These are phyloP conservation scores for Galagoides demidoff DNA, from an alignment of 2,797 vertebrate species.

Conservation along the genomic window DNA sequence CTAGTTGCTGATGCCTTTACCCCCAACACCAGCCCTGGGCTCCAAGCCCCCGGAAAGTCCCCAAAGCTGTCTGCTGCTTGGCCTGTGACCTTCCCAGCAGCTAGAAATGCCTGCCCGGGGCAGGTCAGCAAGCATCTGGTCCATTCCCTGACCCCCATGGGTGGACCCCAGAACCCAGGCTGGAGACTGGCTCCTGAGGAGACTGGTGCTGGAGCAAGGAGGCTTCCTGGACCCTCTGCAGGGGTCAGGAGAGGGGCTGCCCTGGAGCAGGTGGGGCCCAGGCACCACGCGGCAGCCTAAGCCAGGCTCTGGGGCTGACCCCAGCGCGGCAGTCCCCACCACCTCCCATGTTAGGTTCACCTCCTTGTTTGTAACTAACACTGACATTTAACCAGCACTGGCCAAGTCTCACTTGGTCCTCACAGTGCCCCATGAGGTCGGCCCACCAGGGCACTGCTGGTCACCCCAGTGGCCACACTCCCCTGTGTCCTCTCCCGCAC, in stretches of 20 bases:
- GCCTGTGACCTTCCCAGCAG: not conserved
- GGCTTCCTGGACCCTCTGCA: not conserved
- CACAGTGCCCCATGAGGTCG: too few species aligned
- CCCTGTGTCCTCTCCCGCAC: not conserved
- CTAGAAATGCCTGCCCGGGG: not conserved
- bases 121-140: not conserved
- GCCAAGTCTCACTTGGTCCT: not conserved
- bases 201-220: not conserved
- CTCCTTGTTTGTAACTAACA: not conserved
- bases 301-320: not conserved
- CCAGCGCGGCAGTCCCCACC: too few species aligned
- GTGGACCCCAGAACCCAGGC: not conserved
- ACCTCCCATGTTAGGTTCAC: too few species aligned
- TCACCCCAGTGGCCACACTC: not conserved
- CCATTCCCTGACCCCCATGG: fast-evolving
- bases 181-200: not conserved
- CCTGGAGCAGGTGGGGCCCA: not conserved
- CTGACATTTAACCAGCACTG: fast-evolving
- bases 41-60: not conserved
- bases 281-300: not conserved
- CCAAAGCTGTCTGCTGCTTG: fast-evolving
- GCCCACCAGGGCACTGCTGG: too few species aligned
- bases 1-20: not conserved
- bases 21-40: not conserved
- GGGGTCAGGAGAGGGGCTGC: not conserved